A percentile compares a stretch with the other conserved stretches of the same genome.
Evolutionary conservation across 2,797 vertebrate species (phyloP).

Genomic region (Sebastes umbrosus): DNA sequence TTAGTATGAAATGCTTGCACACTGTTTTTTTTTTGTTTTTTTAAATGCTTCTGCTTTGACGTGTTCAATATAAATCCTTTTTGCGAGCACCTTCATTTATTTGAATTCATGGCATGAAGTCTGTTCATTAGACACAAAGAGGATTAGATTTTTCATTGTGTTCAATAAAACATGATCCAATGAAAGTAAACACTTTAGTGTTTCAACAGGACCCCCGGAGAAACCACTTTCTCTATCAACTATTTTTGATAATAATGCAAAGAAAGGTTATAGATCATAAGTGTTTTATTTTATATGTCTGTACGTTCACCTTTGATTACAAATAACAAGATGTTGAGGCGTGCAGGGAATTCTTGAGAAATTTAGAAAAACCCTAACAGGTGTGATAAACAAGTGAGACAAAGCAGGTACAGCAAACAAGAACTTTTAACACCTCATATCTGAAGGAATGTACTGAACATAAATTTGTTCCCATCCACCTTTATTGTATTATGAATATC

Average conservation of each 20-base stretch:
- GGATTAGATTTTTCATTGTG: conserved; percentile 14
- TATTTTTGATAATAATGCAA: neutral
- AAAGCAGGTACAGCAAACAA: neutral
- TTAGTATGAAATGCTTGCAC: neutral
- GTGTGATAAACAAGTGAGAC: neutral
- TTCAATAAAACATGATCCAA: neutral
- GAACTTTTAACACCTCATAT: rapidly evolving
- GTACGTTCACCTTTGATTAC: neutral
- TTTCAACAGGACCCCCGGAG: neutral
- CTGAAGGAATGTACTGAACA: neutral
- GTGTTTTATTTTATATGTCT: neutral
- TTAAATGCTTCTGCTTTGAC: neutral
- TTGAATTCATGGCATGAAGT: neutral
- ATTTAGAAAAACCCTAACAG: neutral
- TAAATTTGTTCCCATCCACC: neutral
- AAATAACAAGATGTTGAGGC: neutral
- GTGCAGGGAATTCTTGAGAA: neutral
- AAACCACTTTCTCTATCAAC: neutral
- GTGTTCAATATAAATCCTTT: neutral
- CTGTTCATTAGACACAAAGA: neutral
- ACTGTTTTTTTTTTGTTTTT: too few species aligned
- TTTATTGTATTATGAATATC: neutral
- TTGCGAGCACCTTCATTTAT: neutral
- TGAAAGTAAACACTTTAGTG: neutral
- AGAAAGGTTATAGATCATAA: neutral